Evolutionary conservation across 2,797 vertebrate genomes (phyloP).

Genomic region (Macroramphosus scolopax): DNA sequence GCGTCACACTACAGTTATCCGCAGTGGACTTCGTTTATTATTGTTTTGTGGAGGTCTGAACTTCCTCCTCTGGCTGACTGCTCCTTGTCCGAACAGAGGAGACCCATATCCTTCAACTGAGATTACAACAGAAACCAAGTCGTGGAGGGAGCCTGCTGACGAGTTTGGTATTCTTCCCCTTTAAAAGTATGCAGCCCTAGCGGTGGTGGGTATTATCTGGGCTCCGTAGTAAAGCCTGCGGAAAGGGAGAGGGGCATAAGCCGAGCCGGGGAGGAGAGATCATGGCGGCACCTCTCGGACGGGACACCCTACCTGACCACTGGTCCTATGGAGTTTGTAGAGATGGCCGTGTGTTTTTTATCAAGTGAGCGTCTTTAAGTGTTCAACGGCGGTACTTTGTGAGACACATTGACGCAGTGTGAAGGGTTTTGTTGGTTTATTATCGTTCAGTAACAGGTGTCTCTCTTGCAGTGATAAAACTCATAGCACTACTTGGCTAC

Average conservation of each 20-base stretch:
- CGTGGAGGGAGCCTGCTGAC: conserved; percentile 10
- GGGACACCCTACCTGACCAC: conserved; percentile 91
- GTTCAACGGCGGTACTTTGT: neutral
- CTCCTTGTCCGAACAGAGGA: conserved; percentile 3
- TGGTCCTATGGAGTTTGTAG: conserved; percentile 95
- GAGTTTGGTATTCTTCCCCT: conserved; percentile 76
- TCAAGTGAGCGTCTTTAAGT: conserved; percentile 81
- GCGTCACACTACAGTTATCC: conserved; percentile 13
- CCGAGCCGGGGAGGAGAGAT: conserved; percentile 70
- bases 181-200: conserved; percentile 77
- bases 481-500: conserved; percentile 90
- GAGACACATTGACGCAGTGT: neutral
- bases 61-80: conserved; percentile 1
- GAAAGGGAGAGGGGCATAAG: conserved; percentile 50
- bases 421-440: conserved; percentile 20
- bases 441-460: conserved; percentile 88
- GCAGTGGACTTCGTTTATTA: conserved; percentile 24
- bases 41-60: neutral
- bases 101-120: conserved; percentile 36
- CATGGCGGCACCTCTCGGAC: conserved; percentile 91
- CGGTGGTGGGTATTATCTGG: conserved; percentile 59
- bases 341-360: conserved; percentile 95
- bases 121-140: conserved; percentile 6
- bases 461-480: conserved; percentile 86
- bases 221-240: conserved; percentile 71